Evolutionary conservation across 2,797 vertebrate species (phyloP).

Genomic region (Sparidentex hasta): DNA sequence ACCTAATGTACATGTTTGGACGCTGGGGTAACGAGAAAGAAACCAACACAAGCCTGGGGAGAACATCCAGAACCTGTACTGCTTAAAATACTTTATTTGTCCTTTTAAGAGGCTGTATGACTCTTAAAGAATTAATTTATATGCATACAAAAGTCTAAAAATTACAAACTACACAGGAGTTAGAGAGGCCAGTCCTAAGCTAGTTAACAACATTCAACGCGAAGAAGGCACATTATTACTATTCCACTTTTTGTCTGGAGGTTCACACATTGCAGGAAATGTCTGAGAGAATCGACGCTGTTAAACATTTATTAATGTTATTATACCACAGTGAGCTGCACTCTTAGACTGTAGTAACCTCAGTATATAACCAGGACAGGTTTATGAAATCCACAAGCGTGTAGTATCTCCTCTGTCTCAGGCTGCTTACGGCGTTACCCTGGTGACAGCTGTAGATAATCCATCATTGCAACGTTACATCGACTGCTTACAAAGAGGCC

Average conservation of each 20-base stretch:
- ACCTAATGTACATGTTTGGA: too few relatives aligned
- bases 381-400: slow-evolving; percentile 20
- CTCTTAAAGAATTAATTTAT: neutral
- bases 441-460: slow-evolving; percentile 48
- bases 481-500: slow-evolving; percentile 44
- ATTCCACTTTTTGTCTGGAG: neutral
- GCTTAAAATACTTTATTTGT: neutral
- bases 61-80: too few relatives aligned
- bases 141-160: neutral
- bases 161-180: neutral
- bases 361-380: neutral
- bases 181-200: neutral
- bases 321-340: neutral
- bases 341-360: neutral
- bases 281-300: neutral
- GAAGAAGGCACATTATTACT: neutral
- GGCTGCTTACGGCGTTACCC: slow-evolving; percentile 18
- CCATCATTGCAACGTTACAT: slow-evolving; percentile 34
- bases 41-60: too few relatives aligned
- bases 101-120: neutral
- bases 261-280: neutral
- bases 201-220: neutral
- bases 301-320: slow-evolving; percentile 2
- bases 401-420: slow-evolving; percentile 6
- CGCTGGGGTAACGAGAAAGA: too few relatives aligned